Base-by-base conservation (phyloP, 2,888 invertebrate species). In the Alcis repandata region DNA sequence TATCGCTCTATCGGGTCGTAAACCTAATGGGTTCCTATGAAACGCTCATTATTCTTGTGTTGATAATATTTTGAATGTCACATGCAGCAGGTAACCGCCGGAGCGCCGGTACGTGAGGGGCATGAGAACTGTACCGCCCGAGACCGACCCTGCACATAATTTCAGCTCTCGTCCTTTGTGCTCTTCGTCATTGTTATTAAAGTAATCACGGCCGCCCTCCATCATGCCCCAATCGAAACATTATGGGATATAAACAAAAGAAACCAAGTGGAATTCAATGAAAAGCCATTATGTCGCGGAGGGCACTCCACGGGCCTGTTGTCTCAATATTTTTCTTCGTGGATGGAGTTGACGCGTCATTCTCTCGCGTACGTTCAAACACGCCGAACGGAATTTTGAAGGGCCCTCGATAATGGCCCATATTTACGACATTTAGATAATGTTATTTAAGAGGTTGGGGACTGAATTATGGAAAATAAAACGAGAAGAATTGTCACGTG, bases 181-280 rank as follows among this genome's bases (percentile, higher is more conserved):
- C 84, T 78, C 79, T 78, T 77, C 87, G 84, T 86, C 91, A 89
- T 92, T 93, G 92, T 93, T 92, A 92, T 92, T 92, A 92, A 90
- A 92, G 91, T 91, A 92, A 92, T 92, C 92, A 92, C 87, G 82
- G 87, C 80, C 84, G 88, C 90, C 87, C 91, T 91, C 90, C 89
- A 90, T 89, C 90, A 84, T 87, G 83, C 85, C 83, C 88, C 91
- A 90, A 92, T 92, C 92, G 92, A 89, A 92, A 91, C 91, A 91
- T 92, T 92, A 92, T 91, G 88, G 92, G 90, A 89, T 90, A 91
- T 91, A 93, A 92, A 93, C 92, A 93, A 93, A 93, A 92, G 92
- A 90, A 87, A 91, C 83, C 88, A 88, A 90, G 85, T 87, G 87
- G 90, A 90, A 92, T 92, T 92, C 89, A 91, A 91, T 92, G 92